Percentiles rank a stretch among this genome's conserved stretches.
Conservation (phyloP, 2,797 vertebrate species). For the Girardinus metallicus region DNA sequence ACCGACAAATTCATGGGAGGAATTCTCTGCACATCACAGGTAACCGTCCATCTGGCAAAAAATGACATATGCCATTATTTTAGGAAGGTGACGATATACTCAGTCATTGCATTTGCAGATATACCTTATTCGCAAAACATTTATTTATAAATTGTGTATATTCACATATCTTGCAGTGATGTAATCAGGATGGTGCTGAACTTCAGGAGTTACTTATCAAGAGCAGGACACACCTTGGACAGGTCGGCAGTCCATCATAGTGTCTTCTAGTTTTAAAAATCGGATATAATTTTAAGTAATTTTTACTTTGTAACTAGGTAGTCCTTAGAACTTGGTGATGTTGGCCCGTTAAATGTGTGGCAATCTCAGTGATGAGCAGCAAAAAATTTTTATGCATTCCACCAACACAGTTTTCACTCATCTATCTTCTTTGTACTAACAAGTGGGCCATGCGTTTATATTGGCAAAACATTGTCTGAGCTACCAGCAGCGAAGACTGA, state of each 20-base stretch:
- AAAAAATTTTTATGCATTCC: neutral
- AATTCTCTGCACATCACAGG: slow-evolving; percentile 48
- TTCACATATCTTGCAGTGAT: neutral
- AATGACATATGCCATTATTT: no score
- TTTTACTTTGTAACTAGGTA: neutral
- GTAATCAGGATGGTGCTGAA: neutral
- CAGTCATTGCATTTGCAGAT: neutral
- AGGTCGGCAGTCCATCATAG: neutral
- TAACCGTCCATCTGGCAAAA: slow-evolving; percentile 36
- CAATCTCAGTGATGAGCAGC: neutral
- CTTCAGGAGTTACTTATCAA: neutral
- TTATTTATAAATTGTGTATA: neutral
- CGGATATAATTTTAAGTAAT: neutral
- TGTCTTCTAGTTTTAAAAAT: neutral
- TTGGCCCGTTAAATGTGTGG: neutral
- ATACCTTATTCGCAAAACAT: neutral
- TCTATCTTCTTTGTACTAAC: neutral
- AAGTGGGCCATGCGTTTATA: neutral
- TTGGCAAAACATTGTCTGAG: neutral
- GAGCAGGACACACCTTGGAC: neutral
- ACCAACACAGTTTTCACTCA: neutral
- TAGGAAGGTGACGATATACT: neutral
- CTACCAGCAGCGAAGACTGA: neutral
- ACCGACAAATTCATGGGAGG: slow-evolving; percentile 42
- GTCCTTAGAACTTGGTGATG: neutral